A percentile compares a stretch with the other conserved stretches of the same genome.
Conservation (phyloP, 1,140 invertebrate genomes). For the Leptinotarsa defecta region DNA sequence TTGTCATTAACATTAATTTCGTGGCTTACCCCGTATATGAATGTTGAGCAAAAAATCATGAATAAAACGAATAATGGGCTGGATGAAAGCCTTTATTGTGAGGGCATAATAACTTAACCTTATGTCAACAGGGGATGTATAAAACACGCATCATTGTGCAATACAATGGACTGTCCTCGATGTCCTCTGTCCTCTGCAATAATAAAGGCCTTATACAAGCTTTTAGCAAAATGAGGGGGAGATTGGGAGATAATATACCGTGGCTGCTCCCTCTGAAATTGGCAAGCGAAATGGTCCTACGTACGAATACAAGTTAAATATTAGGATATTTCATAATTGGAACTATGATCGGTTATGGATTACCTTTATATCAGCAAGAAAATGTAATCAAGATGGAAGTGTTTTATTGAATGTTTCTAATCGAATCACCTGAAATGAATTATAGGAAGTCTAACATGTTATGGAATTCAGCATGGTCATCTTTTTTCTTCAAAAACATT, state of each 20-base stretch:
- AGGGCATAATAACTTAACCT: slow-evolving; percentile 39
- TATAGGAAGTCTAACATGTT: too few relatives aligned
- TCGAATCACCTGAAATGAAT: too few relatives aligned
- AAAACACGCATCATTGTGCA: slow-evolving; percentile 39
- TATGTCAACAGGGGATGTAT: slow-evolving; percentile 42
- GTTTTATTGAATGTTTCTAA: too few relatives aligned
- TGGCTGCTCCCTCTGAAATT: too few relatives aligned
- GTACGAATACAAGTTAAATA: too few relatives aligned
- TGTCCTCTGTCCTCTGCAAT: slow-evolving; percentile 15
- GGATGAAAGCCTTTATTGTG: slow-evolving; percentile 34
- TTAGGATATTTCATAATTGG: neutral
- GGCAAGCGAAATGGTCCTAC: too few relatives aligned
- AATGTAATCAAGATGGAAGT: too few relatives aligned
- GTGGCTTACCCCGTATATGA: neutral
- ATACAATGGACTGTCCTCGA: slow-evolving; percentile 32
- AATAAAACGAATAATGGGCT: slow-evolving; percentile 24
- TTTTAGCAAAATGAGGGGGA: slow-evolving; percentile 24
- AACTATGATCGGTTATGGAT: neutral
- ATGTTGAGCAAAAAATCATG: slow-evolving; percentile 8
- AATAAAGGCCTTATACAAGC: slow-evolving; percentile 15
- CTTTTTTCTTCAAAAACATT: too few relatives aligned
- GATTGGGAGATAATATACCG: slow-evolving; percentile 1
- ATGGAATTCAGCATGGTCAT: too few relatives aligned
- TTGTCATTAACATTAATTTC: neutral
- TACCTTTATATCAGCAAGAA: too few relatives aligned